A percentile compares a stretch with the other conserved stretches of the same genome.
Conservation (phyloP, 2,888 invertebrate species). For the Apodemia mormo region DNA sequence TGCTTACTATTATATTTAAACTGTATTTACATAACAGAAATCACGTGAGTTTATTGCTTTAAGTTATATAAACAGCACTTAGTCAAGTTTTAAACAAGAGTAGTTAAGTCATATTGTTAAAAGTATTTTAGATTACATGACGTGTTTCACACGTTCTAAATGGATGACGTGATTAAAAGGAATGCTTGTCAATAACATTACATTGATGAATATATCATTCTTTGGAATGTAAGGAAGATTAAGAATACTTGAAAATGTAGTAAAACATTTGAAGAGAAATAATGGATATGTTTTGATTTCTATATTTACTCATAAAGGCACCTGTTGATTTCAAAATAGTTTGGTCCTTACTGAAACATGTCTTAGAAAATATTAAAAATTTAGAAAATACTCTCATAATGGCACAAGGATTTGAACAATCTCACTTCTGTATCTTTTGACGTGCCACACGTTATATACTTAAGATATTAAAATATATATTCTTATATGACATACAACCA, state of each 20-base stretch:
- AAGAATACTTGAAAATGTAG: conserved; percentile 40
- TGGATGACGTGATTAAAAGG: conserved; percentile 51
- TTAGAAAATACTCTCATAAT: conserved; percentile 48
- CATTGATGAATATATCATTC: conserved; percentile 61
- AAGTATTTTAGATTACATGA: conserved; percentile 31
- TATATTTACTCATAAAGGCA: conserved; percentile 65
- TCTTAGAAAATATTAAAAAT: conserved; percentile 46
- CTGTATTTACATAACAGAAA: conserved; percentile 64
- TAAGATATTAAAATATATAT: conserved; percentile 39
- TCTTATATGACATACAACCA: conserved; percentile 44
- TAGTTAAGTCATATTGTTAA: conserved; percentile 37
- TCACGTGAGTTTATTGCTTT: conserved; percentile 72
- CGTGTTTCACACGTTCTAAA: conserved; percentile 61
- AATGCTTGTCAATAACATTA: conserved; percentile 59
- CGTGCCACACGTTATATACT: conserved; percentile 42
- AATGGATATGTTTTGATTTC: conserved; percentile 51
- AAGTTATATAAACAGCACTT: conserved; percentile 26
- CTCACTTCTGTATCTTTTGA: conserved; percentile 36
- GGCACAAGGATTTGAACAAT: conserved; percentile 49
- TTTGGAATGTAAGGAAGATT: conserved; percentile 78
- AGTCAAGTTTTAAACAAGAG: conserved; percentile 13
- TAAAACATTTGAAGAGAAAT: conserved; percentile 36
- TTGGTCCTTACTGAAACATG: conserved; percentile 63
- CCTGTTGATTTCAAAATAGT: conserved; percentile 51
- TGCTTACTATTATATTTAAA: conserved; percentile 56